Percentiles rank a stretch among this genome's conserved stretches.
These are phyloP conservation scores for Psilopogon haemacephalus DNA, from an alignment of 2,113 vertebrate species.

Conservation along the genomic window DNA sequence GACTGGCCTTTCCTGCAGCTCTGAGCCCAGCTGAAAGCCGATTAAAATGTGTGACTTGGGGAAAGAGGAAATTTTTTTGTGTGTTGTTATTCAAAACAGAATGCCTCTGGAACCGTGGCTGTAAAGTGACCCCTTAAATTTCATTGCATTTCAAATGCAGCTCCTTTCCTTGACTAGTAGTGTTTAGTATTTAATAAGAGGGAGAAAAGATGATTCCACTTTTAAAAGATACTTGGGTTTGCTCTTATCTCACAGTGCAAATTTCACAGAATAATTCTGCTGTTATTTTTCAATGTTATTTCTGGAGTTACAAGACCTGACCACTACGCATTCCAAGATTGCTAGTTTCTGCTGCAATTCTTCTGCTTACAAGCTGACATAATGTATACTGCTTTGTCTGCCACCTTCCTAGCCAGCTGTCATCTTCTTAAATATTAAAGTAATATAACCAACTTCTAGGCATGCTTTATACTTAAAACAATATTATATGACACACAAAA, in stretches of 20 bases:
- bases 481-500: background rate
- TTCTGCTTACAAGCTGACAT: slow-evolving; percentile 51
- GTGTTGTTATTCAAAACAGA: background rate
- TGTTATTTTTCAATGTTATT: slow-evolving; percentile 34
- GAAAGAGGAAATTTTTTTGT: background rate
- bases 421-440: slow-evolving; percentile 58
- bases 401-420: slow-evolving; percentile 43
- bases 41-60: background rate
- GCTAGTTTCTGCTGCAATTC: slow-evolving; percentile 5
- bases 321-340: slow-evolving; percentile 56
- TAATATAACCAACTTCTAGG: slow-evolving; percentile 58
- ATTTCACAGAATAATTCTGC: slow-evolving; percentile 49
- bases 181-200: slow-evolving; percentile 15
- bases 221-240: slow-evolving; percentile 8
- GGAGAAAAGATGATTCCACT: slow-evolving; percentile 11
- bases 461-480: slow-evolving; percentile 18
- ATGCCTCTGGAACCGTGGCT: background rate
- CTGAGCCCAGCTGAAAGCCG: background rate
- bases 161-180: background rate
- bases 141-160: background rate
- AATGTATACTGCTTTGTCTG: slow-evolving; percentile 68
- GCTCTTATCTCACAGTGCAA: background rate
- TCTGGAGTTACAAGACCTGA: slow-evolving; percentile 15
- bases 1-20: background rate
- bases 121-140: slow-evolving; percentile 2